Base-by-base conservation (phyloP, 2,888 invertebrate species). In the Cheilosia urbana region DNA sequence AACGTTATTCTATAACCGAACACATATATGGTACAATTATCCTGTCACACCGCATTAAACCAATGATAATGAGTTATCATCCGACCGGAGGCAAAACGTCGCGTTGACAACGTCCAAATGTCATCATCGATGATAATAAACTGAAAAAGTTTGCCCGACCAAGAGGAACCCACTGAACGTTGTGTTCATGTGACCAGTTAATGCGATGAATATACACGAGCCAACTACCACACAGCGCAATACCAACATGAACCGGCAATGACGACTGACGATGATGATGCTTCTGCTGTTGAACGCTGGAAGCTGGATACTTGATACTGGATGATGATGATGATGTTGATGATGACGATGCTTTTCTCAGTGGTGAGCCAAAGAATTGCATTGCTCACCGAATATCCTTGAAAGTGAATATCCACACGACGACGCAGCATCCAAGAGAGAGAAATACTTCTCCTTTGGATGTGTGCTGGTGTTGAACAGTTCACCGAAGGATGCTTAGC, bases 41-140 rank as follows among this genome's bases (percentile, higher is more conserved):
- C 71, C 55, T 84, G 79, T 76, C 83, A 69, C 40, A 84, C 57
- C 79, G 75, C 53, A 79, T 79, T 76, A 57, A 76, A 65, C 60
- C 60, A 79, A 71, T 27, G 66, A 81, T 77, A 85, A 85, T 85
- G 72, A 87, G 79, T 83, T 87, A 80, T 77, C 72, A 73, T 84
- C 68, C 69, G 53, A 78, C 79, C 77, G 75, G 80, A 84, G 82
- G 79, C 85, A 81, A 83, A 83, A 82, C 53, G 85, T 87, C 83
- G 73, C 80, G 85, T 72, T 87, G 85, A 83, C 72, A 81, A 87
- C 89, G 89, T 89, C 90, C 88, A 89, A 89, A 88, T 89, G 87
- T 89, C 88, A 90, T 88, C 90, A 89, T 88, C 89, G 90, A 87
- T 89, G 89, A 89, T 90, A 87, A 88, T 84, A 89, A 90, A 90